Evolutionary conservation across 2,113 vertebrate genomes (phyloP).

Genomic region (Daphoenositta chrysoptera): DNA sequence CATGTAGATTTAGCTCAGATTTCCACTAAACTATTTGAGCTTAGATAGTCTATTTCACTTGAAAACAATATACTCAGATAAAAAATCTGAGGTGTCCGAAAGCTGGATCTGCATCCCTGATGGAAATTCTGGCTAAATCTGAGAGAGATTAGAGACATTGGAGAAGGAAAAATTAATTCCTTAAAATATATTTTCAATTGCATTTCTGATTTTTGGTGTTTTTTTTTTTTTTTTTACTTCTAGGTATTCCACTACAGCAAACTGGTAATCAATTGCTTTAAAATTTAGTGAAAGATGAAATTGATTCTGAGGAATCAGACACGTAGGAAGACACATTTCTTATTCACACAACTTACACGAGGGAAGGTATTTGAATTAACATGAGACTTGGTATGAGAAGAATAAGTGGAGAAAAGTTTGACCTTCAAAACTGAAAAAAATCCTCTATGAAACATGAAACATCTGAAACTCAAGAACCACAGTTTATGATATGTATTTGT

Average conservation of each 20-base stretch:
- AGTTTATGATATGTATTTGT: not conserved
- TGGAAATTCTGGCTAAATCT: not conserved
- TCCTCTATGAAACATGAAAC: accelerated
- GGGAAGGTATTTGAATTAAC: not conserved
- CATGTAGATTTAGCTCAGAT: not conserved
- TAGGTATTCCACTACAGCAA: not conserved
- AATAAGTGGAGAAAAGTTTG: not conserved
- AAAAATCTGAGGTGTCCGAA: not conserved
- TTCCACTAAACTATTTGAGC: not conserved
- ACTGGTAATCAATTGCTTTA: not conserved
- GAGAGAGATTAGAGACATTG: not conserved
- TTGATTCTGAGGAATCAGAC: not conserved
- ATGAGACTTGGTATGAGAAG: not conserved
- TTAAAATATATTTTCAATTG: not conserved
- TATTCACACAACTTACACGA: accelerated
- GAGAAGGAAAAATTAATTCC: not conserved
- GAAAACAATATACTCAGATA: not conserved
- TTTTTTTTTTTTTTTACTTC: not conserved
- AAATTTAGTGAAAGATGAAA: not conserved
- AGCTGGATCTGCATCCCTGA: not conserved
- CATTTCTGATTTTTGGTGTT: accelerated
- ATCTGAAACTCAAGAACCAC: not conserved
- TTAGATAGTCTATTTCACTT: not conserved
- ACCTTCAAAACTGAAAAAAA: not conserved
- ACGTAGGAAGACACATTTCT: not conserved